Evolutionary conservation across 2,888 invertebrate species (phyloP), one percentile per base, ranked within the genome.

Genomic region (Cantharis rustica): DNA sequence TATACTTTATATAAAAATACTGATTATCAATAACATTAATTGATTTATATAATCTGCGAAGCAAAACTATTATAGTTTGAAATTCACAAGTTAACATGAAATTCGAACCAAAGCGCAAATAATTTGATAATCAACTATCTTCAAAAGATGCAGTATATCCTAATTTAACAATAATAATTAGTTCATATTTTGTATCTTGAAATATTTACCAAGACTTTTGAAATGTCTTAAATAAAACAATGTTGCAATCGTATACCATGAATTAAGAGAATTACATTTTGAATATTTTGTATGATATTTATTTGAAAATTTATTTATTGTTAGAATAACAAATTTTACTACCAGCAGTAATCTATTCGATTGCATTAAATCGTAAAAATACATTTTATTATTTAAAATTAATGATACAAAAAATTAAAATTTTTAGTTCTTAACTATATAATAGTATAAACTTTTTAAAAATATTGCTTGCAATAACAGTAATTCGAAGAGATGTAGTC

Each of bases 401-500:
- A 47, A n/a, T 7, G 47, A 47, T 9, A 47, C 0, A 5, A n/a
- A n/a, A n/a, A 47, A n/a, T 47, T 47, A 47, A 47, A 47, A 47
- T n/a, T 7, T 47, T n/a, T 47, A 47, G 5, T 47, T 47, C 1
- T 47, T 47, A 47, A 47, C 7, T 47, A n/a, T 27, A 27, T 27
- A 47, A 47, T n/a, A n/a, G n/a, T n/a, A 47, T 47, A 47, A 47
- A 31, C 31, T 13, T 13, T 5, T 5, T 13, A 5, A 47, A 47
- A 47, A n/a, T 47, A n/a, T 47, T 47, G 47, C n/a, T 47, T 66
- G 13, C 5, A n/a, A 66, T 17, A 20, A 13, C 17, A n/a, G 69
- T 61, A 63, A 71, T 61, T 64, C 63, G 16, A 62, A 71, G 64
- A 71, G 63, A 71, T 71, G 23, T 71, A 63, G 63, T 26, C 71